Percentiles rank a stretch among this genome's conserved stretches.
These are phyloP conservation scores for Cepaea nemoralis DNA, from an alignment of 1,140 invertebrate species.

Conservation along the genomic window DNA sequence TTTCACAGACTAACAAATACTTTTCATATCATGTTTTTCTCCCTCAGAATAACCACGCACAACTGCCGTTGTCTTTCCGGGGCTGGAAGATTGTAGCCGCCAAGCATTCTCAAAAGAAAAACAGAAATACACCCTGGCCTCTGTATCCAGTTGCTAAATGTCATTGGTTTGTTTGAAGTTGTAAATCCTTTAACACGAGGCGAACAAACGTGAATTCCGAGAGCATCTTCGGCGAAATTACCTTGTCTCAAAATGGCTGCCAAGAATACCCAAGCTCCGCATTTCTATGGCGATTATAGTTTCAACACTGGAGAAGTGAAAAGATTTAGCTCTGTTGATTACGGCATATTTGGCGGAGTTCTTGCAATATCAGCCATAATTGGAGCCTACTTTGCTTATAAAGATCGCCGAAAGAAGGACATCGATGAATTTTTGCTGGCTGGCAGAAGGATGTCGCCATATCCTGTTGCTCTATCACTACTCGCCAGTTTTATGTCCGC, in stretches of 20 bases:
- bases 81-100: too few species aligned
- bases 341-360: conserved; percentile 60
- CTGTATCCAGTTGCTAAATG: too few species aligned
- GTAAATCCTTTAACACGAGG: too few species aligned
- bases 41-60: too few species aligned
- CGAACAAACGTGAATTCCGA: too few species aligned
- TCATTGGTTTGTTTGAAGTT: too few species aligned
- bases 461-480: conserved; percentile 72
- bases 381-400: conserved; percentile 86
- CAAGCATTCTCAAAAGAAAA: too few species aligned
- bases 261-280: background rate
- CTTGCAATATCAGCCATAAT: conserved; percentile 75
- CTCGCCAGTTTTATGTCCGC: conserved; percentile 91
- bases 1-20: too few species aligned
- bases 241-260: background rate
- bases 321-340: conserved; percentile 56
- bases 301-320: conserved; percentile 50
- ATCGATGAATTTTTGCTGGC: conserved; percentile 84
- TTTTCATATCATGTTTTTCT: too few species aligned
- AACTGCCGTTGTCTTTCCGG: too few species aligned
- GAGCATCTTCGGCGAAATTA: too few species aligned
- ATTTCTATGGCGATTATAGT: conserved; percentile 44
- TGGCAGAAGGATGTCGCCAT: conserved; percentile 80
- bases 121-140: too few species aligned
- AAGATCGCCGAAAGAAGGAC: conserved; percentile 87